Conservation (phyloP, 2,888 invertebrate species). For the Agrilus biguttatus region DNA sequence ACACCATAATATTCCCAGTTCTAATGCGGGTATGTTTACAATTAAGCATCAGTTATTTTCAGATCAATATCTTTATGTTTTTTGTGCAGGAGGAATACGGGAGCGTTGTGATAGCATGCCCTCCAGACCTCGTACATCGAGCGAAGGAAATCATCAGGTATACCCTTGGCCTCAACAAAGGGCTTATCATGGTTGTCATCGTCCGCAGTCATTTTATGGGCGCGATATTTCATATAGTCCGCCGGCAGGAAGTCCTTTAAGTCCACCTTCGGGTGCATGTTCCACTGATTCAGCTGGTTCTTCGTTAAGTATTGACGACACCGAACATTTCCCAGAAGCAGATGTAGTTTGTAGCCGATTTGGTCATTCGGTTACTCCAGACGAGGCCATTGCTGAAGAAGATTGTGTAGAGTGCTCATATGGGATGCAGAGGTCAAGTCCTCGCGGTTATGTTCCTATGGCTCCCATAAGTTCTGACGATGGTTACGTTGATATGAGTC, state of each 20-base stretch:
- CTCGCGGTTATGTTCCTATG: conserved; percentile 46
- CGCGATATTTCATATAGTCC: conserved; percentile 28
- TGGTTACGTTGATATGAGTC: conserved; percentile 47
- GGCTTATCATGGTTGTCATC: conserved; percentile 13
- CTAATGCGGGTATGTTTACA: no score
- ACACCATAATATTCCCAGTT: conserved; percentile 4
- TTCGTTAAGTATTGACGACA: conserved; percentile 50
- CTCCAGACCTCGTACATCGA: conserved; percentile 51
- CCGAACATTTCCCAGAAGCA: conserved; percentile 25
- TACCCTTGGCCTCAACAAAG: conserved; percentile 19
- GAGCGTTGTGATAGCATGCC: conserved; percentile 77
- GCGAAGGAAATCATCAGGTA: conserved; percentile 36
- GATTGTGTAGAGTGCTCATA: conserved; percentile 40
- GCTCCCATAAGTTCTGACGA: conserved; percentile 36
- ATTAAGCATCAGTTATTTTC: neutral
- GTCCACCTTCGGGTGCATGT: conserved; percentile 40
- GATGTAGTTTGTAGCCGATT: conserved; percentile 23
- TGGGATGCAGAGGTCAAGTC: conserved; percentile 11
- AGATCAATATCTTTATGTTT: conserved; percentile 3
- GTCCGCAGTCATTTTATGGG: conserved; percentile 27
- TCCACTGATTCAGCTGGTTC: conserved; percentile 56
- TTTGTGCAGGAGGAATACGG: conserved; percentile 29
- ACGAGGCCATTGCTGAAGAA: conserved; percentile 52
- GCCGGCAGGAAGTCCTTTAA: conserved; percentile 40
- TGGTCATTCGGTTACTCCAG: conserved; percentile 41